Base-by-base conservation (phyloP, 1,140 invertebrate genomes). In the Cotesia glomerata region DNA sequence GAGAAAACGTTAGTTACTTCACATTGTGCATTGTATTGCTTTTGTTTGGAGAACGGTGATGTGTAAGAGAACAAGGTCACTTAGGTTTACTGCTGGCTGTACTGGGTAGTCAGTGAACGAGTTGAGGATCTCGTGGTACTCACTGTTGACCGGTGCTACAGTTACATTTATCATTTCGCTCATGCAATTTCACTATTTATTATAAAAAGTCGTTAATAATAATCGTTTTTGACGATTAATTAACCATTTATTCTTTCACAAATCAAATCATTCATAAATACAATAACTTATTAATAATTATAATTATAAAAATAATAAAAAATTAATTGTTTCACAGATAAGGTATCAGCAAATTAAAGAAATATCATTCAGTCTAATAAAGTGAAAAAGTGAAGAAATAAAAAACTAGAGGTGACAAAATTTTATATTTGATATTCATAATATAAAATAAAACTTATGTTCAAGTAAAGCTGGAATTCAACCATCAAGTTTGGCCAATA, bases 31-130 rank as follows among this genome's bases (percentile, higher is more conserved):
- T 45, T 45, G 39, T 45, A 45, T 45, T 76, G 72, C 66, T 74
- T 76, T 74, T 72, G 74, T 80, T 78, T 77, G 75, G 76, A 79
- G 78, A 81, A 81, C 75, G 78, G 77, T 73, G 73, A 45, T 45
- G 39, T 64, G 34, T 45, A 68, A 74, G 74, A 74, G 76, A 79
- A 80, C 79, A 80, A 81, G 80, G 80, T 81, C 79, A 79, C 59
- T 39, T 74, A 70, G 76, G 65, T 75, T 76, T 76, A 74, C 72
- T 67, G 66, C 65, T 56, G 65, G 59, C 8, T 72, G 36, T 26
- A 26, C 26, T 26, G 9, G 3, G 34, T 39, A n/a, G 61, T 63
- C 26, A 63, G 61, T 63, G 61, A n/a, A 32, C 13, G 34, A 16
- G 35, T 63, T 35, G 61, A 63, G 36, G 34, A 16, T 45, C 39